A percentile compares a stretch with the other conserved stretches of the same genome.
These are phyloP conservation scores for Azemiops feae DNA, from an alignment of 2,113 vertebrate genomes.

Conservation along the genomic window DNA sequence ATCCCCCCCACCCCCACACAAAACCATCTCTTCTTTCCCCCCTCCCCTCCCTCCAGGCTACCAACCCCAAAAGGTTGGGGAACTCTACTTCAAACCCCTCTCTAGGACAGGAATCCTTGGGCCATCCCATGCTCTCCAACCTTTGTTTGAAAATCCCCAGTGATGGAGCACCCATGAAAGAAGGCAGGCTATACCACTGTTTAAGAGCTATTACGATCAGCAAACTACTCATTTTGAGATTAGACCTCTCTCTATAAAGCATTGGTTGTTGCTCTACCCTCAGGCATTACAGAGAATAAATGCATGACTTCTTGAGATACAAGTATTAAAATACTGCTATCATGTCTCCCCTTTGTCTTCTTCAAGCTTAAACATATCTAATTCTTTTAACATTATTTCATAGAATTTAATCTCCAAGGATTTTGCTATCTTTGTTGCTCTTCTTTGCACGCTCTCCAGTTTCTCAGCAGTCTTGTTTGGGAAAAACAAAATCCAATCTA, in stretches of 20 bases:
- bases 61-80: no score
- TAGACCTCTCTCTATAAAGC: not conserved
- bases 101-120: not conserved
- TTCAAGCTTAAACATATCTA: not conserved
- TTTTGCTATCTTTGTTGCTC: not conserved
- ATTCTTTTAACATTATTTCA: not conserved
- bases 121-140: not conserved
- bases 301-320: not conserved
- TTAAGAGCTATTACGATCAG: not conserved
- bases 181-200: not conserved
- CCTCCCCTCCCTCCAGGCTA: no score
- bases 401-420: not conserved
- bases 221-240: not conserved
- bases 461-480: not conserved
- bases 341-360: not conserved
- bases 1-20: no score
- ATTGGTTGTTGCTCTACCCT: not conserved
- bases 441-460: not conserved
- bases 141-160: not conserved
- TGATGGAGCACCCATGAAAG: not conserved
- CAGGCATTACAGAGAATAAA: not conserved
- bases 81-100: not conserved
- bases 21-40: no score
- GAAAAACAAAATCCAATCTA: not conserved
- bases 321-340: not conserved